Conservation (phyloP, 2,113 vertebrate species). For the Hystrix brachyura region DNA sequence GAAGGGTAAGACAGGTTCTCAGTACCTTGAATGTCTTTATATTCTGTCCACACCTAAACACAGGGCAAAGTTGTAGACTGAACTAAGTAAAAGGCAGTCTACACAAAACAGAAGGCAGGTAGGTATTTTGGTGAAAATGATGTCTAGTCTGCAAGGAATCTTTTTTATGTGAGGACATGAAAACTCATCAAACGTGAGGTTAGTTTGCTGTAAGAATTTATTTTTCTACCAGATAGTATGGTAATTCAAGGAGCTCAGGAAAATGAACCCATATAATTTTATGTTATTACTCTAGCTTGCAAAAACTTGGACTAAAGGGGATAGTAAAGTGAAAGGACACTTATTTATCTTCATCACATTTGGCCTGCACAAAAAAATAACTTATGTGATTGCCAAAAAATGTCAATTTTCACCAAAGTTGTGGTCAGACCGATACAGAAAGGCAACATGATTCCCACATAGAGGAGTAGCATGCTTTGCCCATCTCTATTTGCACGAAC, state of each 20-base stretch:
- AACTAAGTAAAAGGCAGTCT: neutral
- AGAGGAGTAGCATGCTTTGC: neutral
- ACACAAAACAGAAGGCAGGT: neutral
- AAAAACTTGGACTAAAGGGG: neutral
- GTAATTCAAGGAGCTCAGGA: neutral
- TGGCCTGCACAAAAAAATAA: neutral
- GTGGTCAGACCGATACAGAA: neutral
- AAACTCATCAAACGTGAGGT: neutral
- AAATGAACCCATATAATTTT: neutral
- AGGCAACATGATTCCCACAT: neutral
- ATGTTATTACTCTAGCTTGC: neutral
- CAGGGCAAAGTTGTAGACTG: neutral
- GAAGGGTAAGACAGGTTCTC: neutral
- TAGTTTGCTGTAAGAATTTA: neutral
- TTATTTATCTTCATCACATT: conserved; percentile 12
- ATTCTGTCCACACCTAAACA: neutral
- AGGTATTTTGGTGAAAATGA: neutral
- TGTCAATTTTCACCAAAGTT: neutral
- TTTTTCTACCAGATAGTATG: neutral
- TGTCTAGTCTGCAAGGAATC: neutral
- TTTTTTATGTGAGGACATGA: neutral
- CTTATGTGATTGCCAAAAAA: neutral
- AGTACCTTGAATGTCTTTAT: neutral
- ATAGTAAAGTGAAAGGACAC: neutral
- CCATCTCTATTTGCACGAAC: neutral